Conservation (phyloP, 1,140 invertebrate genomes). For the Apolygus lucorum region DNA sequence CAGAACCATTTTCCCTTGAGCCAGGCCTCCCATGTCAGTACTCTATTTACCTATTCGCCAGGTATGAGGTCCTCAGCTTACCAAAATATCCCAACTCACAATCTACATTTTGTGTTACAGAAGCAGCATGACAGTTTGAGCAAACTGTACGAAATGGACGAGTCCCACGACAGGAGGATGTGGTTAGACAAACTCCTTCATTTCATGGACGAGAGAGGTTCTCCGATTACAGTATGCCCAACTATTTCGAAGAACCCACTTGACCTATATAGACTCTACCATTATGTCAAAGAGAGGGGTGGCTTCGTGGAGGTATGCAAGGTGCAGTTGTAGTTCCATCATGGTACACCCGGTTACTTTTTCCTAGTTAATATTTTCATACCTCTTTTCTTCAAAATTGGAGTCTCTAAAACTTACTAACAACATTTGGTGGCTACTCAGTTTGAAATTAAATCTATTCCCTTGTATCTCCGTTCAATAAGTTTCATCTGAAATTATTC, state of each 20-base stretch:
- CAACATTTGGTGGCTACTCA: not conserved
- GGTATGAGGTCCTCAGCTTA: too few species aligned
- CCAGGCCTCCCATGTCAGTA: too few species aligned
- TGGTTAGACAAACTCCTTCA: constrained; percentile 87
- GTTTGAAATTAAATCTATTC: too few species aligned
- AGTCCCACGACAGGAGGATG: constrained; percentile 77
- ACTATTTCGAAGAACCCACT: constrained; percentile 96
- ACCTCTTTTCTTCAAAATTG: constrained; percentile 23
- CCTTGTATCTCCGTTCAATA: too few species aligned
- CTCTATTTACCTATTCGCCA: too few species aligned
- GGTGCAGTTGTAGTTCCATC: constrained; percentile 55
- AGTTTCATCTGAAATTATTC: too few species aligned
- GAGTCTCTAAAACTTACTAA: constrained; percentile 37
- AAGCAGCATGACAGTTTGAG: constrained; percentile 83
- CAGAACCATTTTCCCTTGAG: too few species aligned
- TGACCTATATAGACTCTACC: constrained; percentile 92
- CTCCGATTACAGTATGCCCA: constrained; percentile 88
- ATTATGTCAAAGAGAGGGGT: constrained; percentile 88
- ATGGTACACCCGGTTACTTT: constrained; percentile 37
- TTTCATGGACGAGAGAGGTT: constrained; percentile 88
- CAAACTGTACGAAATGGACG: constrained; percentile 95
- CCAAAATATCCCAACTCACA: too few species aligned
- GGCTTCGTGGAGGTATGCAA: constrained; percentile 93
- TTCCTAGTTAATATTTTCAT: constrained; percentile 27
- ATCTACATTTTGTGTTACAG: too few species aligned